Evolutionary conservation across 2,113 vertebrate genomes (phyloP).

Genomic region (Gasterosteus nipponicus): DNA sequence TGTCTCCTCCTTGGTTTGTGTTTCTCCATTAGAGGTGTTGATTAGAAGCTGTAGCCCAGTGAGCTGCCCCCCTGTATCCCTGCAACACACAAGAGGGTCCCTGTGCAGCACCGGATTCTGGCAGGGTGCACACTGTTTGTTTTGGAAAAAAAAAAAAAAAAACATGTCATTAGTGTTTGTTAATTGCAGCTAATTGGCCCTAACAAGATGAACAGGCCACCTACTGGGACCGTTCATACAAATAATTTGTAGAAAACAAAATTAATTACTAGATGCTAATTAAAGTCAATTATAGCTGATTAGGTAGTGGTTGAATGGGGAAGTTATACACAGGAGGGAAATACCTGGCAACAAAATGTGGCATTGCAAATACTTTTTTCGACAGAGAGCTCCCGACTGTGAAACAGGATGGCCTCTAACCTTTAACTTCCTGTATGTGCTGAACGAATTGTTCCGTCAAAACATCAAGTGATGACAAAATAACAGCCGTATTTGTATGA

Average conservation of each 20-base stretch:
- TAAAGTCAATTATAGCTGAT: conserved; percentile 81
- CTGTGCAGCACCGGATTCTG: conserved; percentile 69
- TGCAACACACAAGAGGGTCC: conserved; percentile 61
- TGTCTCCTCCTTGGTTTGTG: conserved; percentile 54
- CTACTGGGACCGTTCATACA: conserved; percentile 97
- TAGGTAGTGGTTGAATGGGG: conserved; percentile 50
- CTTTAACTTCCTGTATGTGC: neutral
- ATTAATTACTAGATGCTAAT: conserved; percentile 99
- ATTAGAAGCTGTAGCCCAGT: conserved; percentile 49
- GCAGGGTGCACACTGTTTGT: conserved; percentile 77
- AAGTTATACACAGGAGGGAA: conserved; percentile 63
- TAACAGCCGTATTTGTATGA: neutral
- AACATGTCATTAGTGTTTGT: conserved; percentile 98
- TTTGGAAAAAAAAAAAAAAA: conserved; percentile 85
- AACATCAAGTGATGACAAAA: neutral
- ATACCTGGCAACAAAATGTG: conserved; percentile 48
- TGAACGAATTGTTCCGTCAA: neutral
- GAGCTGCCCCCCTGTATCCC: conserved; percentile 51
- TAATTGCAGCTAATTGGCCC: conserved; percentile 99
- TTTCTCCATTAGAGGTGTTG: conserved; percentile 57
- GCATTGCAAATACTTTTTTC: conserved; percentile 28
- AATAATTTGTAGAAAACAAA: conserved; percentile 99
- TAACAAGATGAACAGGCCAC: conserved; percentile 99
- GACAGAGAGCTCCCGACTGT: conserved; percentile 22
- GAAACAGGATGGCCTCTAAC: conserved; percentile 2